Evolutionary conservation across 2,113 vertebrate genomes (phyloP).

Genomic region (Tyrannus savana): DNA sequence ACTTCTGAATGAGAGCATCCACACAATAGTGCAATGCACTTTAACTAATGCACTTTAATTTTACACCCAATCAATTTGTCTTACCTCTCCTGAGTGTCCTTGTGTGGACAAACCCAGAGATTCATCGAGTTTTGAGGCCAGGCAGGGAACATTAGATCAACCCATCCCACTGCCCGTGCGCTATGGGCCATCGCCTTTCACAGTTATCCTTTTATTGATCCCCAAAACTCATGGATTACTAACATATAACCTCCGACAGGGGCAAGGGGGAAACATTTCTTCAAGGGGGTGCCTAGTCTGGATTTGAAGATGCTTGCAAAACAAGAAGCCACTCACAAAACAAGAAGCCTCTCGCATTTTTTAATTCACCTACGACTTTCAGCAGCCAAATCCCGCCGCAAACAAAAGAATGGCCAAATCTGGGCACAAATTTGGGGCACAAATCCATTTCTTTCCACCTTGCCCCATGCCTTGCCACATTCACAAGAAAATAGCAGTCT

Average conservation of each 20-base stretch:
- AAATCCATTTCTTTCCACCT: neutral
- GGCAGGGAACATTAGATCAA: conserved; percentile 25
- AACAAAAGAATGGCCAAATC: neutral
- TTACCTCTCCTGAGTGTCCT: conserved; percentile 68
- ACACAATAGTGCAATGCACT: conserved; percentile 68
- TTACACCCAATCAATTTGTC: conserved; percentile 71
- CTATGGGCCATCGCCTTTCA: neutral
- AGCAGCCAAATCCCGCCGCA: rapidly evolving
- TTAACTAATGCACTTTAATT: conserved; percentile 73
- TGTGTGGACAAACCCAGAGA: conserved; percentile 42
- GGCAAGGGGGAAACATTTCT: neutral
- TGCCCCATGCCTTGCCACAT: neutral
- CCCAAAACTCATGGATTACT: conserved; percentile 15
- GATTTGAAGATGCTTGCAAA: neutral
- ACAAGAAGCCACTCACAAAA: neutral
- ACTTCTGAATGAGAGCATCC: conserved; percentile 71
- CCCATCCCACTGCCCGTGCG: neutral
- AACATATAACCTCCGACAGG: rapidly evolving
- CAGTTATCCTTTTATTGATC: conserved; percentile 2
- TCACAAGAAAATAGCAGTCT: neutral
- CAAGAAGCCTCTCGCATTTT: neutral
- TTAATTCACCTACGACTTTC: neutral
- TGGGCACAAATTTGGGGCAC: neutral
- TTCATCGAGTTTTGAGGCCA: conserved; percentile 28
- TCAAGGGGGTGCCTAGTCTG: rapidly evolving